Base-by-base conservation (phyloP, 2,888 invertebrate species). In the Lomographa bimaculata region DNA sequence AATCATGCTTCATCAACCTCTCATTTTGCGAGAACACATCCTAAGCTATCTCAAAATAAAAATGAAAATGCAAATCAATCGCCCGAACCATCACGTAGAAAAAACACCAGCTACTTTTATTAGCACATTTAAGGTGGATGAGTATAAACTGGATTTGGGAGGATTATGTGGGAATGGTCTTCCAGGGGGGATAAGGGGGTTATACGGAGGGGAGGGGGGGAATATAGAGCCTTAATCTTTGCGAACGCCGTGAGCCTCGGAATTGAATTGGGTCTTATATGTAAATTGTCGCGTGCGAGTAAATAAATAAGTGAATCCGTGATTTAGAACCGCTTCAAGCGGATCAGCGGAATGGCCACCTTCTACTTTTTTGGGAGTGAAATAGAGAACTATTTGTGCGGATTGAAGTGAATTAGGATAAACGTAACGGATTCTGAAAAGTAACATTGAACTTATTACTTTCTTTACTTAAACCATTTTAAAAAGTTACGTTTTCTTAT, bases 111-210 rank as follows among this genome's bases (percentile, higher is more conserved):
- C 74, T 75, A 73, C 74, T 83, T 86, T 86, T 84, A 86, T 84
- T 79, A 77, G 71, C 71, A 81, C 75, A 79, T 83, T 86, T 84
- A 86, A 87, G 85, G 86, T 87, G 86, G 86, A 87, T 87, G 84
- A 86, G 83, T 83, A 85, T 86, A 86, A 86, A 87, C 73, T 79
- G 83, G 86, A 86, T 85, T 86, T 82, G 80, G 80, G 71, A 56
- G 83, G 85, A 86, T 86, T 86, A 86, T 80, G 76, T 70, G 71
- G 71, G 65, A 72, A 76, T 71, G 77, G 78, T 71, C 76, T 66
- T 63, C 61, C 51, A 47, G 64, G 65, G 52, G 46, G 51, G 54
- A 53, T 54, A 56, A 49, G 57, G 58, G 53, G 45, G 50, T 5
- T 37, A 37, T 29, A 37, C 9, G 6, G 37, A 24, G 14, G 48